Conservation (phyloP, 1,140 invertebrate genomes). For the Atopsyche davidsoni region DNA sequence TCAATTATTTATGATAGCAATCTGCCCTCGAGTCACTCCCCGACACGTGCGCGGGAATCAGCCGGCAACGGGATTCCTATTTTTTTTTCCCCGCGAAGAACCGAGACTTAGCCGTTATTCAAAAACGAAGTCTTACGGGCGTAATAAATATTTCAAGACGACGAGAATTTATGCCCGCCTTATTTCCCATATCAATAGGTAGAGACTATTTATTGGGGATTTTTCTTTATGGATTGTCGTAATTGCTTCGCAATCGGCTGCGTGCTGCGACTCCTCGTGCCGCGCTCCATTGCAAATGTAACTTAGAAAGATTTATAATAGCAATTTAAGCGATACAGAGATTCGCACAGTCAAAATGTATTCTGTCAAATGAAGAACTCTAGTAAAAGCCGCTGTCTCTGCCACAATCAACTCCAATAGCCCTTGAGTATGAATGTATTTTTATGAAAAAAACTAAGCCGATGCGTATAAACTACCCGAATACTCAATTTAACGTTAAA, state of each 20-base stretch:
- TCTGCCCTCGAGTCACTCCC: constrained; percentile 9
- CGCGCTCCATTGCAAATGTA: neutral
- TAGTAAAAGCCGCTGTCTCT: too few relatives aligned
- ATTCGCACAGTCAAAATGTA: too few relatives aligned
- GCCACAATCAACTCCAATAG: too few relatives aligned
- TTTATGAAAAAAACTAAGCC: too few relatives aligned
- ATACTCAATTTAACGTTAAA: too few relatives aligned
- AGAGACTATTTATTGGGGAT: constrained; percentile 22
- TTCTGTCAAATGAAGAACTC: too few relatives aligned
- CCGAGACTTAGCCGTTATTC: constrained; percentile 15
- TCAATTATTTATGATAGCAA: constrained; percentile 29
- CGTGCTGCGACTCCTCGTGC: neutral
- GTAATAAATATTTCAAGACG: constrained; percentile 21
- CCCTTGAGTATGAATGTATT: too few relatives aligned
- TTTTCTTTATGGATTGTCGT: constrained; percentile 25
- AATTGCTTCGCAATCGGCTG: constrained; percentile 25
- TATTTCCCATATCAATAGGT: constrained; percentile 23
- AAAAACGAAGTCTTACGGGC: constrained; percentile 21
- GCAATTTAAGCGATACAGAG: too few relatives aligned
- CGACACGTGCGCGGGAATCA: neutral
- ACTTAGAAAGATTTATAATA: too few relatives aligned
- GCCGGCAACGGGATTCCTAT: constrained; percentile 8
- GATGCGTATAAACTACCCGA: too few relatives aligned
- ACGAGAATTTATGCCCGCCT: constrained; percentile 16
- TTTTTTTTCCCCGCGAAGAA: constrained; percentile 5